phyloP scores from a whole-genome alignment of 1,140 invertebrate species.

The Trichonephila inaurata region DNA sequence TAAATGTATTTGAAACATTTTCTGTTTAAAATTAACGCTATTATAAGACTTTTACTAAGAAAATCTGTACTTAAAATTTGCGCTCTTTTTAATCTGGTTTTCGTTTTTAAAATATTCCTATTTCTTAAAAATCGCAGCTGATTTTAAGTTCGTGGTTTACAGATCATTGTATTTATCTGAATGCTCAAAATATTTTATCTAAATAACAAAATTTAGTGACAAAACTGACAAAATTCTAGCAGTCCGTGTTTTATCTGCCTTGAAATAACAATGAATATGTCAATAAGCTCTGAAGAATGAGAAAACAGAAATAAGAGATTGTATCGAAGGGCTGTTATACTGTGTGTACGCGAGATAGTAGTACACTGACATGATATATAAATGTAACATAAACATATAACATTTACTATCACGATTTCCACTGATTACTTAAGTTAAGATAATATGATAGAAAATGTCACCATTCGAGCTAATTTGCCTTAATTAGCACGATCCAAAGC shows the following conservation, averaged over 20 bases:
- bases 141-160: slow-evolving; percentile 32
- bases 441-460: not conserved
- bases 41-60: not conserved
- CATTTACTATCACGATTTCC: slow-evolving; percentile 36
- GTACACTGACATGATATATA: slow-evolving; percentile 60
- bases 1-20: not conserved
- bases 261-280: slow-evolving; percentile 69
- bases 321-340: slow-evolving; percentile 32
- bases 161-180: not conserved
- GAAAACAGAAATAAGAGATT: slow-evolving; percentile 32
- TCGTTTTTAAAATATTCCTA: slow-evolving; percentile 11
- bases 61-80: not conserved
- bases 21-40: not conserved
- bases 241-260: slow-evolving; percentile 39
- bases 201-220: slow-evolving; percentile 35
- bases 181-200: slow-evolving; percentile 32
- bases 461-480: not conserved
- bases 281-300: slow-evolving; percentile 74
- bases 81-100: not conserved
- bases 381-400: slow-evolving; percentile 16
- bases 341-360: slow-evolving; percentile 6
- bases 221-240: slow-evolving; percentile 33
- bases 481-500: not conserved
- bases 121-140: slow-evolving; percentile 26
- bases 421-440: slow-evolving; percentile 1